Evolutionary conservation across 2,888 invertebrate genomes (phyloP).

Genomic region (Clivina fossor): DNA sequence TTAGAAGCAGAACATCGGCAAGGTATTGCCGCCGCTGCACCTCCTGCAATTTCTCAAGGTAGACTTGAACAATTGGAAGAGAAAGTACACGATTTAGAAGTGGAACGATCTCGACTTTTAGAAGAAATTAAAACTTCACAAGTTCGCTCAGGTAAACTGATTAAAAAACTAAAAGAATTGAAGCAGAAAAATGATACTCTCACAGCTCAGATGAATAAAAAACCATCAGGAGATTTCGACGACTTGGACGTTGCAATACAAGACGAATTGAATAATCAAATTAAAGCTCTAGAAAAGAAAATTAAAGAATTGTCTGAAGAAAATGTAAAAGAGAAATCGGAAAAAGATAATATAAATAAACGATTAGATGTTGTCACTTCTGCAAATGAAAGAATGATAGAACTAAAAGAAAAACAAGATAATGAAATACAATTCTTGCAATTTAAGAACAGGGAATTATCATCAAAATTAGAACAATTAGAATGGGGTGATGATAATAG

Average conservation of each 20-base stretch:
- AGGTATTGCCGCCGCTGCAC: constrained; percentile 47
- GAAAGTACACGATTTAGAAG: constrained; percentile 60
- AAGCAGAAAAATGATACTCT: constrained; percentile 69
- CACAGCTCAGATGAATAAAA: constrained; percentile 58
- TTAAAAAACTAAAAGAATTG: constrained; percentile 82
- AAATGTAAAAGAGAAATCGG: constrained; percentile 62
- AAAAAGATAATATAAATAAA: constrained; percentile 69
- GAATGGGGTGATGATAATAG: constrained; percentile 54
- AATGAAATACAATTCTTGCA: constrained; percentile 73
- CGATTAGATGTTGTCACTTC: constrained; percentile 72
- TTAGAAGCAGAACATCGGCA: constrained; percentile 55
- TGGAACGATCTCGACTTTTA: constrained; percentile 60
- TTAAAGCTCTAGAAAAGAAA: constrained; percentile 66
- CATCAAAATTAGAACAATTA: constrained; percentile 63
- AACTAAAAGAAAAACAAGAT: constrained; percentile 81
- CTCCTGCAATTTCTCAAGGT: constrained; percentile 39
- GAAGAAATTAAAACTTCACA: constrained; percentile 67
- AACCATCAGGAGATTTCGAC: constrained; percentile 57
- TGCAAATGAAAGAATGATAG: constrained; percentile 75
- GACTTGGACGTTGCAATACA: constrained; percentile 77
- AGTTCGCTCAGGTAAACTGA: constrained; percentile 73
- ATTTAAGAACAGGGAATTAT: constrained; percentile 69
- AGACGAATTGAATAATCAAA: constrained; percentile 74
- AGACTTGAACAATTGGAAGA: constrained; percentile 61
- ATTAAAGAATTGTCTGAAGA: constrained; percentile 62